Conservation (phyloP, 2,113 vertebrate genomes). For the Chaetorhynchus papuensis region DNA sequence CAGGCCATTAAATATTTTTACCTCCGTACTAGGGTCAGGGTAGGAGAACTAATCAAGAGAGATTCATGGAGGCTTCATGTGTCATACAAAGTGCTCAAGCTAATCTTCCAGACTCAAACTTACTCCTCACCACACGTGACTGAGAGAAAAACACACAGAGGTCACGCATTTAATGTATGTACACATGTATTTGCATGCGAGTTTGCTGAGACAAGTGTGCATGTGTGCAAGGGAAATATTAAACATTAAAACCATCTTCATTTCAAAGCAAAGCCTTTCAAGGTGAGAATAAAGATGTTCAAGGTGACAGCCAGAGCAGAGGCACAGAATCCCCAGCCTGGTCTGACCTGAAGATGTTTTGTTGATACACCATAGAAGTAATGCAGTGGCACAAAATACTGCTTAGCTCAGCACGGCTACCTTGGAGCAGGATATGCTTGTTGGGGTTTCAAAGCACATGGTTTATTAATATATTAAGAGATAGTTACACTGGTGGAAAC, state of each 20-base stretch:
- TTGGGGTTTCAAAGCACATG: background rate
- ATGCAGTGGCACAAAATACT: background rate
- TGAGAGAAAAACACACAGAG: background rate
- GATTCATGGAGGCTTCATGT: background rate
- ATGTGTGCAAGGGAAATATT: background rate
- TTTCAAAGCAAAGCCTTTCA: background rate
- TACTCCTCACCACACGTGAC: background rate
- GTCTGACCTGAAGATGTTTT: background rate
- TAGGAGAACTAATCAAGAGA: background rate
- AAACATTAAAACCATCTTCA: background rate
- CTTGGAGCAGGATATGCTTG: background rate
- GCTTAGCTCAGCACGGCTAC: background rate
- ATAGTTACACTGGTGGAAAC: background rate
- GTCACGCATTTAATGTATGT: background rate
- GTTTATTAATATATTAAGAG: background rate
- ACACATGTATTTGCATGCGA: background rate
- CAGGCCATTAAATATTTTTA: slow-evolving; percentile 41
- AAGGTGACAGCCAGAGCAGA: background rate
- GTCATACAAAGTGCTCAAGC: background rate
- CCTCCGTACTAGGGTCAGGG: slow-evolving; percentile 14
- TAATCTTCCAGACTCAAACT: slow-evolving; percentile 11
- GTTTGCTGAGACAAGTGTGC: background rate
- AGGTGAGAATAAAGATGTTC: background rate
- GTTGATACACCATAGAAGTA: background rate
- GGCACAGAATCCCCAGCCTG: background rate